phyloP scores from a whole-genome alignment of 2,113 vertebrate species.

The Nothoprocta perdicaria region DNA sequence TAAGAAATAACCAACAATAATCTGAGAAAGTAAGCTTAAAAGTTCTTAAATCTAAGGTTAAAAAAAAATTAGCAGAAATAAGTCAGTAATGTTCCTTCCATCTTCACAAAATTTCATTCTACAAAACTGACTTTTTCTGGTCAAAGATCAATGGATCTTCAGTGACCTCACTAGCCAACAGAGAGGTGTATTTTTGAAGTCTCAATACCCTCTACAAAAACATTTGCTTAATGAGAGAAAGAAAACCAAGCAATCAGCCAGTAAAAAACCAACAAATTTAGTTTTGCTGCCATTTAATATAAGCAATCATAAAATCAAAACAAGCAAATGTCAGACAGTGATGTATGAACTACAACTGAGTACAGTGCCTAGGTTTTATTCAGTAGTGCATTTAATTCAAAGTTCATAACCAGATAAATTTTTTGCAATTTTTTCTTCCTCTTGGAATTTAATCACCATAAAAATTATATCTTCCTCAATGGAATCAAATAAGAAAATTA shows the following conservation, averaged over 20 bases:
- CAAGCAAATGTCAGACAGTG: not conserved
- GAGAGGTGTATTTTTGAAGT: not conserved
- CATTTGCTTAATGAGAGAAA: not conserved
- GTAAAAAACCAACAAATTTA: not conserved
- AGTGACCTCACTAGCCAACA: not conserved
- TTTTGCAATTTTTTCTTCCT: constrained; percentile 34
- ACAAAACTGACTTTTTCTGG: no score
- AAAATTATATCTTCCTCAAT: constrained; percentile 22
- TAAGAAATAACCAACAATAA: not conserved
- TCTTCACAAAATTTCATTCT: not conserved
- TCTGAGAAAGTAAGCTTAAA: not conserved
- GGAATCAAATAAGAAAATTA: constrained; percentile 42
- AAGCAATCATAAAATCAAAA: not conserved
- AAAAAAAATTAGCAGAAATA: not conserved
- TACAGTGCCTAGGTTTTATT: not conserved
- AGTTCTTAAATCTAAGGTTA: not conserved
- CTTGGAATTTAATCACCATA: not conserved
- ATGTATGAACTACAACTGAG: not conserved
- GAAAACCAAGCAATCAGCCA: not conserved
- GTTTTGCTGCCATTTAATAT: not conserved
- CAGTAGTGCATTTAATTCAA: not conserved
- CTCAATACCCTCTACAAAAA: not conserved
- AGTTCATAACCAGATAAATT: not conserved
- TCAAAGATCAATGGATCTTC: not conserved
- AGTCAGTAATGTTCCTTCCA: not conserved